These are phyloP conservation scores for Naso thynnoides DNA, from an alignment of 2,797 vertebrate genomes.

Conservation along the genomic window DNA sequence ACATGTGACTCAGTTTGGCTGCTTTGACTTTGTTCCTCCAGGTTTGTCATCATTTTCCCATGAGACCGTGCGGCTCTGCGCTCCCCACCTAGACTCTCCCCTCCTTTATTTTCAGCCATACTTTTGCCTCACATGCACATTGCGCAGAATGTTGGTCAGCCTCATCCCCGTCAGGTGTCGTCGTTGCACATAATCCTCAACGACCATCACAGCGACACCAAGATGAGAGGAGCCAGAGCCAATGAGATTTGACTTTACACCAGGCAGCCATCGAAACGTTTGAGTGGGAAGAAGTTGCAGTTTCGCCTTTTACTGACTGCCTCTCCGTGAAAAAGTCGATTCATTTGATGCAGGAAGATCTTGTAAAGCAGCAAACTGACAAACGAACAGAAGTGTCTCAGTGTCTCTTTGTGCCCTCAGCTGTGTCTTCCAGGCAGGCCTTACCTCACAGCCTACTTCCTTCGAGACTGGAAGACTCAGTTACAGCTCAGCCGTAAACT, in stretches of 20 bases:
- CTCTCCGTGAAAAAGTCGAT: neutral
- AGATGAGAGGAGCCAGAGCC: neutral
- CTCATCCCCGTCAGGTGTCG: neutral
- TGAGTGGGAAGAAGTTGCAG: neutral
- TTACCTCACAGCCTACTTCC: no score
- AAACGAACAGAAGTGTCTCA: neutral
- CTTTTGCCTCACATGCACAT: neutral
- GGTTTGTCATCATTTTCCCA: conserved; percentile 46
- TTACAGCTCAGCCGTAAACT: neutral
- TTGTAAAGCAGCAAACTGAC: neutral
- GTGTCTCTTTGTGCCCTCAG: neutral
- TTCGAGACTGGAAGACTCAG: neutral
- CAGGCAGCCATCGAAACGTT: neutral
- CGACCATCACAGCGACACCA: neutral
- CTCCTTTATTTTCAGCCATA: neutral
- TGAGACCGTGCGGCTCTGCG: neutral
- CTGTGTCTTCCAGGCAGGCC: neutral
- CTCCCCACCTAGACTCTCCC: conserved; percentile 1
- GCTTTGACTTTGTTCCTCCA: conserved; percentile 27
- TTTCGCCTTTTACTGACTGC: neutral
- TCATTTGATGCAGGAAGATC: neutral
- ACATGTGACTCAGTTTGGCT: conserved; percentile 47
- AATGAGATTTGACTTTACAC: neutral
- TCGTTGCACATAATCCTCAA: neutral
- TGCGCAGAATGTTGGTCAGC: neutral